Evolutionary conservation across 2,113 vertebrate genomes (phyloP), one percentile per base, ranked within the genome.

Genomic region (Lasiurus cinereus): DNA sequence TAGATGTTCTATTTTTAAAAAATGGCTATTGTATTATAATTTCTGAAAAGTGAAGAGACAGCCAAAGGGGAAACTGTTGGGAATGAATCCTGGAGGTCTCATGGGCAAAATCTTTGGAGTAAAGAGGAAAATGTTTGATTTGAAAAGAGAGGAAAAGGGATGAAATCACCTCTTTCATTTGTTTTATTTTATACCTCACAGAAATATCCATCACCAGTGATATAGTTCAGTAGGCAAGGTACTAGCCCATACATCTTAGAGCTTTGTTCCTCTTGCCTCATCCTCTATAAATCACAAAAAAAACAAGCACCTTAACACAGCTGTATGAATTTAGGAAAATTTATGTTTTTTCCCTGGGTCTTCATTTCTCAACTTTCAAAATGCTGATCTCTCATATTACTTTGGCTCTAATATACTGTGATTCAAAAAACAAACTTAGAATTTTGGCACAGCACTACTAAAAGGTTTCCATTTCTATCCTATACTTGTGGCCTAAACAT

Each of bases 291-390:
- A 43, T 39, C 50, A 77, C 14, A 48, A 36, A 54, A n/a, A 85
- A 6, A 6, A 22, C 4, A 24, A 12, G 64, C 3, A 22, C 39
- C 29, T 48, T 62, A n/a, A 33, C 67, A 77, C 2, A 80, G n/a
- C 46, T 79, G 4, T 78, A 24, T 76, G 80, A 93, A 50, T 39
- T 59, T 90, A 11, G 43, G 8, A 9, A 91, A 67, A 11, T 67
- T 72, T 72, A 56, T 43, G 52, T 16, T 14, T 31, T 36, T 36
- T 82, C 52, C 43, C 59, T 69, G 14, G 7, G 10, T 39, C 43
- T 95, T 82, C 39, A 54, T 89, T 93, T 95, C 59, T 84, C 29
- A 84, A 48, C 12, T 46, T 66, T 5, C 54, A 91, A 90, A 91
- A 76, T 54, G 5, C 13, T 12, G 11, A 33, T 59, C 36, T 59